Evolutionary conservation across 1,140 invertebrate genomes (phyloP).

Genomic region (Sitobion miscanthi): DNA sequence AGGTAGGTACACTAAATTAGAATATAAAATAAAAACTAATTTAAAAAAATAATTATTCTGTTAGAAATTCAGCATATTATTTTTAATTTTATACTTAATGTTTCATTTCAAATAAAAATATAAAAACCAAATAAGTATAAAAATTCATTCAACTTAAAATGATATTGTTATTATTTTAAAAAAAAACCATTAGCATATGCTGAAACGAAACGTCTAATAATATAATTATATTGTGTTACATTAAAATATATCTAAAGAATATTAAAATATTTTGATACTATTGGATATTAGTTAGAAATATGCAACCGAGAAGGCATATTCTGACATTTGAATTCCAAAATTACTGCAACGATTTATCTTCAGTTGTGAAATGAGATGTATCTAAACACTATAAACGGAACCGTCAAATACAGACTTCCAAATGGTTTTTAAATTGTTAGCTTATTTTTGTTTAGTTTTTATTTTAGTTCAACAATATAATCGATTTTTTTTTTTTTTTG

Average conservation of each 20-base stretch:
- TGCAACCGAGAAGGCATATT: not conserved
- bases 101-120: too few relatives aligned
- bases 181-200: not conserved
- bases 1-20: not conserved
- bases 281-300: not conserved
- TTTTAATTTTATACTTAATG: not conserved
- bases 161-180: too few relatives aligned
- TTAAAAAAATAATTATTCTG: not conserved
- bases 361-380: not conserved
- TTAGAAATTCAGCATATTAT: not conserved
- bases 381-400: not conserved
- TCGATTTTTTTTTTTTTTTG: too few relatives aligned
- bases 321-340: not conserved
- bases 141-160: not conserved
- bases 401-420: not conserved
- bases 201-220: not conserved
- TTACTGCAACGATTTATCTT: not conserved
- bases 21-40: not conserved
- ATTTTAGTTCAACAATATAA: not conserved
- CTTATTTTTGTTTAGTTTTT: not conserved
- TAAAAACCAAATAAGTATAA: too few relatives aligned
- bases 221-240: not conserved
- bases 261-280: not conserved
- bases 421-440: not conserved
- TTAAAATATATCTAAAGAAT: not conserved